Conservation (phyloP, 2,888 invertebrate species). For the Acanthopleura granulata region DNA sequence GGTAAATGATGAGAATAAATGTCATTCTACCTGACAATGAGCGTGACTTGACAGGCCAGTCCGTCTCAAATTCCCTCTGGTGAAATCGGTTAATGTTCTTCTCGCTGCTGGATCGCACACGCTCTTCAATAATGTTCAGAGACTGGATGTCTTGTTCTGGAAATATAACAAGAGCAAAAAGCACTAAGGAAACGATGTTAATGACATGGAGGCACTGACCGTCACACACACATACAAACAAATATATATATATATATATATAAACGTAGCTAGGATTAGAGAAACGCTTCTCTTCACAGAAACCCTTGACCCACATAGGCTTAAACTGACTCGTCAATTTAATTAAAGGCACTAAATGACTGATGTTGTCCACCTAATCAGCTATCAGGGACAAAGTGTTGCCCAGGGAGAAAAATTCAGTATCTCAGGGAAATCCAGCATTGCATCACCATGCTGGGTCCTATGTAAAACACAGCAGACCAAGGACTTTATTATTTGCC, state of each 20-base stretch:
- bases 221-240: conserved; percentile 21
- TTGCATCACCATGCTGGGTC: too few species aligned
- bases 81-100: conserved; percentile 12
- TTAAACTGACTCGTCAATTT: background rate
- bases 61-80: conserved; percentile 24
- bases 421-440: too few species aligned
- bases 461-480: too few species aligned
- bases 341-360: background rate
- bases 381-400: too few species aligned
- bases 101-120: background rate
- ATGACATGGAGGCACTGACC: background rate
- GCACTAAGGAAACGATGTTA: conserved; percentile 4
- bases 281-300: background rate
- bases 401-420: too few species aligned
- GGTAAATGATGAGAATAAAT: background rate
- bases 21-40: background rate
- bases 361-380: too few species aligned
- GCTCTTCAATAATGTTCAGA: background rate
- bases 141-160: conserved; percentile 36
- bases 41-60: conserved; percentile 25
- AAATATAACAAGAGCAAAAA: conserved; percentile 19
- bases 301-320: conserved; percentile 13
- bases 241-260: too few species aligned
- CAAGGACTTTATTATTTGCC: too few species aligned
- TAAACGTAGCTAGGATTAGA: too few species aligned